Base-by-base conservation (phyloP, 2,797 vertebrate genomes). In the Selene dorsalis region DNA sequence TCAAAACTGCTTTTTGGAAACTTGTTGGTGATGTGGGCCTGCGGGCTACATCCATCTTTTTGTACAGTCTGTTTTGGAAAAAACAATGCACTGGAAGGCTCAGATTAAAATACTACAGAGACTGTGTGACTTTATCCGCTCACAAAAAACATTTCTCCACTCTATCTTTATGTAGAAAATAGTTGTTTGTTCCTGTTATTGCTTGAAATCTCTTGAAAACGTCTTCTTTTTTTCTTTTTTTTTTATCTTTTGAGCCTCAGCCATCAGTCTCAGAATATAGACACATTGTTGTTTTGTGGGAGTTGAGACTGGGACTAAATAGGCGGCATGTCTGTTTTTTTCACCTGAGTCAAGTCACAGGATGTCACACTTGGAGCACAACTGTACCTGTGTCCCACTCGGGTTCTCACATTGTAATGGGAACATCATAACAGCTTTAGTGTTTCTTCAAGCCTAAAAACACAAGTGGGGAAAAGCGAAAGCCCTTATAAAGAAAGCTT, bases 381-480 rank as follows among this genome's bases (percentile, higher is more conserved):
- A 41, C 59, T 64, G 45, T 38, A 53, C 32, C 32, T 9, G 22
- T 39, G 61, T 41, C 45, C 17, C 58, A 48, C 66, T 80, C 60
- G 43, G 66, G 22, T 55, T 50, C 41, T 57, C 56, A 70, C 41
- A 69, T 24, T 56, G 50, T 73, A 80, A 84, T 68, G 39, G 56
- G 58, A 28, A 73, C 61, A 56, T 65, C 67, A 84, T 82, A 38
- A 81, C 58, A 84, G 72, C 71, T 43, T 62, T 35, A 28, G 52
- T 48, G 58, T 73, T 17, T 17, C 41, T 82, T 80, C 59, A 75
- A 78, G 65, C 35, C 43, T 69, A 56, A 68, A 74, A 50, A 30
- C 63, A 79, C 30, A 69, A 43, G 26, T 43, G 12, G 56, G 38
- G 82, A 32, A 70, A 58, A 62, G 32, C 48, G 22, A 35, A 55